These are phyloP conservation scores for Ariopsis seemanni DNA, from an alignment of 2,113 vertebrate species.

Conservation along the genomic window DNA sequence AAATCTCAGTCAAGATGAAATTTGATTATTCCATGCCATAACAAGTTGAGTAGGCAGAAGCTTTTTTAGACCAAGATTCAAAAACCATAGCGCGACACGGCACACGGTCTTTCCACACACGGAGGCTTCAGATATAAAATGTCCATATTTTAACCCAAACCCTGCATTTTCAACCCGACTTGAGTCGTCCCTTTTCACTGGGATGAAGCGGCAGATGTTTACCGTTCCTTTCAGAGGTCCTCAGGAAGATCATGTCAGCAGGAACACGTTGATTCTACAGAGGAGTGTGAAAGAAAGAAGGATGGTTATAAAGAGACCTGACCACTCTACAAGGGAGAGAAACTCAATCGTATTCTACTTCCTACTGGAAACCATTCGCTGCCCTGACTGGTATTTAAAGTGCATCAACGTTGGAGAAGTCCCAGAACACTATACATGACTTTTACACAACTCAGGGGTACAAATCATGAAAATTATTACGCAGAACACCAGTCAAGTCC, in stretches of 20 bases:
- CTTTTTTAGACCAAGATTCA: constrained; percentile 27
- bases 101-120: constrained; percentile 19
- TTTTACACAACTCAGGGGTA: not conserved
- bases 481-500: not conserved
- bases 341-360: constrained; percentile 45
- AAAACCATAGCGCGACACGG: constrained; percentile 23
- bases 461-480: not conserved
- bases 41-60: constrained; percentile 24
- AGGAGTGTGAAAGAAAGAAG: constrained; percentile 49
- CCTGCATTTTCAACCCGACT: not conserved
- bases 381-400: not conserved
- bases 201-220: constrained; percentile 83
- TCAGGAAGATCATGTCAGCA: constrained; percentile 99
- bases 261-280: constrained; percentile 94
- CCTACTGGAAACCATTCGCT: constrained; percentile 57
- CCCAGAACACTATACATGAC: not conserved
- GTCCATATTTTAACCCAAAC: constrained; percentile 17
- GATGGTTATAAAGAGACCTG: constrained; percentile 57
- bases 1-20: constrained; percentile 48
- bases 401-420: not conserved
- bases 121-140: not conserved
- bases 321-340: constrained; percentile 29
- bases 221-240: constrained; percentile 98
- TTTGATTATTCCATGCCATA: constrained; percentile 43
- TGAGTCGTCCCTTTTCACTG: constrained; percentile 43